Evolutionary conservation across 2,113 vertebrate genomes (phyloP).

Genomic region (Rhagologus leucostigma): DNA sequence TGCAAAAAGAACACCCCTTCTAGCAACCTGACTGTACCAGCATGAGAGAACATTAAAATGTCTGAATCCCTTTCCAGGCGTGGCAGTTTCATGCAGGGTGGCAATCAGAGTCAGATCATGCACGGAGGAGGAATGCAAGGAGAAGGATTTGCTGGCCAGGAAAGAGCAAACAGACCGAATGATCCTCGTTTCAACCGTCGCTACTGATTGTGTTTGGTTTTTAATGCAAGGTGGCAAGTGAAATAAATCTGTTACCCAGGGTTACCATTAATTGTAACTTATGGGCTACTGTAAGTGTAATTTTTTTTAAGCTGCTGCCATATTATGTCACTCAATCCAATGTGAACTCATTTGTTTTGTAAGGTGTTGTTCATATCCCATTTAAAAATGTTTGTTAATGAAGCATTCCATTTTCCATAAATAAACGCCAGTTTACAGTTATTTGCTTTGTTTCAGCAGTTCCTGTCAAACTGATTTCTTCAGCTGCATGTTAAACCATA

Average conservation of each 20-base stretch:
- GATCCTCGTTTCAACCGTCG: conserved; percentile 77
- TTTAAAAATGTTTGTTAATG: conserved; percentile 53
- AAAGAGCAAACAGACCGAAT: conserved; percentile 66
- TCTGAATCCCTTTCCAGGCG: conserved; percentile 65
- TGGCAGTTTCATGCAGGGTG: conserved; percentile 85
- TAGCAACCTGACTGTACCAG: neutral
- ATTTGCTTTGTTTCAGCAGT: neutral
- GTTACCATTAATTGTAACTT: conserved; percentile 57
- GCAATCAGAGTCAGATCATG: conserved; percentile 86
- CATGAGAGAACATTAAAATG: neutral
- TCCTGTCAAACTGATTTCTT: neutral
- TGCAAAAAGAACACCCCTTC: neutral
- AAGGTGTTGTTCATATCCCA: conserved; percentile 71
- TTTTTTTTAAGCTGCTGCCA: conserved; percentile 76
- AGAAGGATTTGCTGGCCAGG: conserved; percentile 85
- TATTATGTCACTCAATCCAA: conserved; percentile 69
- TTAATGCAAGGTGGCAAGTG: conserved; percentile 47
- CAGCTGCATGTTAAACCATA: neutral
- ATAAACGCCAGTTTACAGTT: conserved; percentile 52
- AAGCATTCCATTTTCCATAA: conserved; percentile 71
- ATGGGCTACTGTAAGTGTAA: conserved; percentile 58
- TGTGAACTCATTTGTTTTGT: conserved; percentile 76
- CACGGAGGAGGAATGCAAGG: conserved; percentile 81
- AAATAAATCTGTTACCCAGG: conserved; percentile 40
- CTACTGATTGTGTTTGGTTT: conserved; percentile 70